Conservation (phyloP, 2,113 vertebrate species). For the Chaetorhynchus papuensis region DNA sequence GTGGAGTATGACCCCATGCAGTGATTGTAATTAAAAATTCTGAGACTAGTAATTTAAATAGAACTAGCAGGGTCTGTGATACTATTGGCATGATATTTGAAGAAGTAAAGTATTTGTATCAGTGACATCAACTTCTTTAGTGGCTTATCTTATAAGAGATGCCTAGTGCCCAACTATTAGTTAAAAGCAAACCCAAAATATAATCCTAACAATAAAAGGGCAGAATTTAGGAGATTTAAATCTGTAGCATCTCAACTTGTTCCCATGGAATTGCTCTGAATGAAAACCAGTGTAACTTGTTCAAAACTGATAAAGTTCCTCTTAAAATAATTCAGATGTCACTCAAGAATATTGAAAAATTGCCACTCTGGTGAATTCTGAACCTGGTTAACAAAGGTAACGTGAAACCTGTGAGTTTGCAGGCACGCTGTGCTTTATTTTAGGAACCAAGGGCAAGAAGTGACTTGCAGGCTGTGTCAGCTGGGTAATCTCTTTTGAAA, state of each 20-base stretch:
- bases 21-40: background rate
- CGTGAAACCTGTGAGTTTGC: background rate
- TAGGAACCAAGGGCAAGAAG: background rate
- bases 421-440: background rate
- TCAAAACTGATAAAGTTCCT: background rate
- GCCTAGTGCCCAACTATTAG: background rate
- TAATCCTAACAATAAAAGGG: background rate
- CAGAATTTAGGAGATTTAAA: background rate
- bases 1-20: background rate
- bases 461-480: background rate
- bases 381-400: background rate
- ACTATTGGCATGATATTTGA: background rate
- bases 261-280: background rate
- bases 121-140: background rate
- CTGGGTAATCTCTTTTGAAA: background rate
- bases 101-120: background rate
- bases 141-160: background rate
- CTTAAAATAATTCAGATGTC: background rate
- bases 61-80: background rate
- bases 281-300: slow-evolving; percentile 4
- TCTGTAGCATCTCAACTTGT: background rate
- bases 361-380: background rate
- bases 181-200: background rate
- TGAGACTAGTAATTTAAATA: background rate
- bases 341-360: background rate